A percentile compares a stretch with the other conserved stretches of the same genome.
These are phyloP conservation scores for Ophiothrix spiculata DNA, from an alignment of 35 echinoderm and acorn worm genomes.

Conservation along the genomic window DNA sequence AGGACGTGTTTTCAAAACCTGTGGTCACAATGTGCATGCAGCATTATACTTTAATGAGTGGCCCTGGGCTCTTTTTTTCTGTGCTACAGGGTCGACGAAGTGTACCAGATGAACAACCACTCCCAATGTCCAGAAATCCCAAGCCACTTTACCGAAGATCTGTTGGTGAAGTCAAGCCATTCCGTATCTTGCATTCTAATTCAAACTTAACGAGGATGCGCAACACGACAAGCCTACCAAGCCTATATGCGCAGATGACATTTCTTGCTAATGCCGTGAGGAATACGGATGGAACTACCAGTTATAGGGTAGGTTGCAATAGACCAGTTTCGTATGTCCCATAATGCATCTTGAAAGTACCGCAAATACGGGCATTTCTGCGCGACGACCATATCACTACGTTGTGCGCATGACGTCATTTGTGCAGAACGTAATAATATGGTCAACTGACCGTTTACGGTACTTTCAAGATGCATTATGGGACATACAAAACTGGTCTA, in stretches of 20 bases:
- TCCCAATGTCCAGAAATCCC: conserved; percentile 46
- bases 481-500: too few relatives aligned
- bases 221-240: background rate
- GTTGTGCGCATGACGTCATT: too few relatives aligned
- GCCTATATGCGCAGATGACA: conserved; percentile 51
- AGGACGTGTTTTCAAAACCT: background rate
- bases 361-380: too few relatives aligned
- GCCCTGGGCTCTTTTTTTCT: background rate
- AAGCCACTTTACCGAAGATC: conserved; percentile 42
- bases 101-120: conserved; percentile 24
- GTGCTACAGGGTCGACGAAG: background rate
- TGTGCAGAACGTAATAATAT: too few relatives aligned
- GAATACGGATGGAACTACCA: conserved; percentile 44
- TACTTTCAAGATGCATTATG: too few relatives aligned
- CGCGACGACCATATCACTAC: too few relatives aligned
- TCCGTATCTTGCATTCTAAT: conserved; percentile 23
- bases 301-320: conserved; percentile 46
- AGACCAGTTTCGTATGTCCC: too few relatives aligned
- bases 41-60: background rate
- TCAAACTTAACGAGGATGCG: background rate
- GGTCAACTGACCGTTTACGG: too few relatives aligned
- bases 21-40: background rate
- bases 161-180: conserved; percentile 25
- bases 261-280: conserved; percentile 49
- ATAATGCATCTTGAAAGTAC: too few relatives aligned